Evolutionary conservation across 2,888 invertebrate genomes (phyloP).

Genomic region (Melolontha melolontha): DNA sequence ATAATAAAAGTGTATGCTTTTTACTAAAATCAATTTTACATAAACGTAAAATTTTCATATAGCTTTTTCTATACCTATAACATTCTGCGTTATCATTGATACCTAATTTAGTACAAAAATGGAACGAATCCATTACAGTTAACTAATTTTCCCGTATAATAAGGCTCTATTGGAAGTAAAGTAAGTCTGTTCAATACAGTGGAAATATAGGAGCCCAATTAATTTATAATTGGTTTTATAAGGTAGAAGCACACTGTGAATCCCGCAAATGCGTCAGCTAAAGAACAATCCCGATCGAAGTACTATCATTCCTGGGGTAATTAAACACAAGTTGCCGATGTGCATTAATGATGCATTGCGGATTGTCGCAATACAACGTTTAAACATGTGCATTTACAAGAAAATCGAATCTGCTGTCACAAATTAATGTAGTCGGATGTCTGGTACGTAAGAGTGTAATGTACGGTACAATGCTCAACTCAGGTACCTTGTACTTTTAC

Average conservation of each 20-base stretch:
- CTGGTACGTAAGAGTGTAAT: too few species aligned
- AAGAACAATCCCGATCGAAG: constrained; percentile 3
- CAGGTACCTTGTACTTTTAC: too few species aligned
- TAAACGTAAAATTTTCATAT: too few species aligned
- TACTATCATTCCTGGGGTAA: neutral
- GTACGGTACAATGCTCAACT: too few species aligned
- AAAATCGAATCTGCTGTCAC: neutral
- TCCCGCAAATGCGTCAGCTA: constrained; percentile 8
- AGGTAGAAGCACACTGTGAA: neutral
- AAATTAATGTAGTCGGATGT: constrained; percentile 2
- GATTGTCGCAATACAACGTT: constrained; percentile 9
- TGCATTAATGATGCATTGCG: constrained; percentile 21
- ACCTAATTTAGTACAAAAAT: too few species aligned
- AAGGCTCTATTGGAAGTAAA: neutral
- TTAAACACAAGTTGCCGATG: constrained; percentile 14
- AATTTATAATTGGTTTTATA: constrained; percentile 9
- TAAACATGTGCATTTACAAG: constrained; percentile 7
- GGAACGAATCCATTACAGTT: too few species aligned
- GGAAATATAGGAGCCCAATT: neutral
- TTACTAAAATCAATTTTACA: too few species aligned
- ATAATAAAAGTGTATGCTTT: too few species aligned
- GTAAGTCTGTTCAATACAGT: neutral
- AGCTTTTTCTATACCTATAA: too few species aligned
- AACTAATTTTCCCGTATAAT: too few species aligned
- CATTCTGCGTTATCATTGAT: too few species aligned